These are phyloP conservation scores for Drosophila sordidapex DNA, from an alignment of 2,888 invertebrate genomes.

Conservation along the genomic window DNA sequence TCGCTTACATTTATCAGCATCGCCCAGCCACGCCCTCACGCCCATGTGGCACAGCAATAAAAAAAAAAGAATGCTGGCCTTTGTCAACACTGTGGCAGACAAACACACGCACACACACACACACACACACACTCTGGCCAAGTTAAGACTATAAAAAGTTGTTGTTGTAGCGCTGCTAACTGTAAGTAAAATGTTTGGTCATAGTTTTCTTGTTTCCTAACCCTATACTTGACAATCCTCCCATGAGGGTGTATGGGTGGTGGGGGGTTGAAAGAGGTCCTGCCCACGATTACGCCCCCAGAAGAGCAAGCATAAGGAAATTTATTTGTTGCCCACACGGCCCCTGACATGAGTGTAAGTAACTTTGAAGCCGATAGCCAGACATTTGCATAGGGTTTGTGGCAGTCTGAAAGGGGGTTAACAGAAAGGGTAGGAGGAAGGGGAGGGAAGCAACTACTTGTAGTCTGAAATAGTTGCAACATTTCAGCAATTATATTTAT, in stretches of 20 bases:
- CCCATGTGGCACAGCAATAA: conserved; percentile 1
- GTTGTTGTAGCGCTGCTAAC: conserved; percentile 49
- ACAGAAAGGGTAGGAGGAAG: background rate
- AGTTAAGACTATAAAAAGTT: conserved; percentile 56
- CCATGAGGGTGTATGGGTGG: background rate
- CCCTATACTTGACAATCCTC: conserved; percentile 16
- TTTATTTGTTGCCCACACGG: conserved; percentile 57
- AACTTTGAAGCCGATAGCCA: conserved; percentile 45
- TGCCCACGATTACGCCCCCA: conserved; percentile 7
- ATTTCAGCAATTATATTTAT: conserved; percentile 73
- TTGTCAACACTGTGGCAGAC: conserved; percentile 68
- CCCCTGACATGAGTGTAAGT: conserved; percentile 55
- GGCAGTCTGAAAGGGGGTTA: background rate
- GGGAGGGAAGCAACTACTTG: background rate
- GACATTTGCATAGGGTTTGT: conserved; percentile 15
- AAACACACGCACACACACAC: background rate
- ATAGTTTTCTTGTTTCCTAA: conserved; percentile 58
- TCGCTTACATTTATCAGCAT: conserved; percentile 61
- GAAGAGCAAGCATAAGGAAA: conserved; percentile 50
- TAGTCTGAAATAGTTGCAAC: conserved; percentile 56
- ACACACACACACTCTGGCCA: background rate
- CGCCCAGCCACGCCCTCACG: conserved; percentile 39
- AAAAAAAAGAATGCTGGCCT: conserved; percentile 37
- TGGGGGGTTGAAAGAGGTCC: background rate
- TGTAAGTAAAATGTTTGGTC: conserved; percentile 70